A percentile compares a stretch with the other conserved stretches of the same genome.
phyloP scores from a whole-genome alignment of 1,140 invertebrate species.

The Lordiphosa stackelbergi region DNA sequence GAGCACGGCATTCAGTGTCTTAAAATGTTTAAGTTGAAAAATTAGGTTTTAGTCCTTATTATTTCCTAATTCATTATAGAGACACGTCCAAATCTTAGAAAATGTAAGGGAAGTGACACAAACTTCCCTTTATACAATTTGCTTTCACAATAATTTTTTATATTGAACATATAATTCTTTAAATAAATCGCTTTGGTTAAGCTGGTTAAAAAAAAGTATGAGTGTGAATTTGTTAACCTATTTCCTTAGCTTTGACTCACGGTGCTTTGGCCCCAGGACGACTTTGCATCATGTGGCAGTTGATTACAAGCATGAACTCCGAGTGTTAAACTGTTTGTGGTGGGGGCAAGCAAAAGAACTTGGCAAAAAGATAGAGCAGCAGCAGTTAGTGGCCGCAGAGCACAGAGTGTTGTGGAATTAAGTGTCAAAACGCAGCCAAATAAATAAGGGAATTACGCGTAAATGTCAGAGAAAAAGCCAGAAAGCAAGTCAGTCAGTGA shows the following conservation, averaged over 20 bases:
- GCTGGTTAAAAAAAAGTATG: too few relatives aligned
- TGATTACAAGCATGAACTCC: conserved; percentile 49
- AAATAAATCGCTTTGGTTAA: too few relatives aligned
- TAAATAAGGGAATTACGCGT: conserved; percentile 50
- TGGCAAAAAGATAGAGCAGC: conserved; percentile 11
- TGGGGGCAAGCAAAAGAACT: not conserved
- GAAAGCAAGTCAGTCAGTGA: not conserved
- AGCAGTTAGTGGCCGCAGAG: not conserved
- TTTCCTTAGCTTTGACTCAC: conserved; percentile 4
- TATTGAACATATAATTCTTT: too few relatives aligned
- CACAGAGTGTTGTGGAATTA: conserved; percentile 35
- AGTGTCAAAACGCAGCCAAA: conserved; percentile 55
- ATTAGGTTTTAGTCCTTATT: too few relatives aligned
- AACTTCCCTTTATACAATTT: too few relatives aligned
- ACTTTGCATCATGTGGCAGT: conserved; percentile 41
- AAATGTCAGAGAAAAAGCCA: conserved; percentile 13
- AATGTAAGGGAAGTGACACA: too few relatives aligned
- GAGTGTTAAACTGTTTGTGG: conserved; percentile 38
- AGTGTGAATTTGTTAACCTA: too few relatives aligned
- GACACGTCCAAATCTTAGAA: too few relatives aligned
- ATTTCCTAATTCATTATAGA: too few relatives aligned
- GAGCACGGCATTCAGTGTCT: too few relatives aligned
- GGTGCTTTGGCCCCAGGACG: conserved; percentile 19
- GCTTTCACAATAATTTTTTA: too few relatives aligned
- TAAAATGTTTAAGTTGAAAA: too few relatives aligned